A percentile compares a stretch with the other conserved stretches of the same genome.
Evolutionary conservation across 2,888 invertebrate genomes (phyloP).

Genomic region (Leptothorax acervorum): DNA sequence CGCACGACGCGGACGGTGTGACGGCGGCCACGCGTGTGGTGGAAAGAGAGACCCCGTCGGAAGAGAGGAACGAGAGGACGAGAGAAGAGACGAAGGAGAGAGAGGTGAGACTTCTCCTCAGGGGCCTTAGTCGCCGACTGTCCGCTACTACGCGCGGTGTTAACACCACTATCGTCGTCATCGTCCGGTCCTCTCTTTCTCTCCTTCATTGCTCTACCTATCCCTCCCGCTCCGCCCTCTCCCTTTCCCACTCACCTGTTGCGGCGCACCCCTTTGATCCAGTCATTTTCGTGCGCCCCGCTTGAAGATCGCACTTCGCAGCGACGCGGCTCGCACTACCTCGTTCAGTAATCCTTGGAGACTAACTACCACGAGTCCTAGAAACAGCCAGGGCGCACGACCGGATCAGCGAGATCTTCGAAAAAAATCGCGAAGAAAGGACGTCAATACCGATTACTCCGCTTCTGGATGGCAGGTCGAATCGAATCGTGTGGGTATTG

Average conservation of each 20-base stretch:
- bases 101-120: conserved; percentile 78
- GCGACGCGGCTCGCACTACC: conserved; percentile 13
- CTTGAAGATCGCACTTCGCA: conserved; percentile 8
- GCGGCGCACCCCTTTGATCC: conserved; percentile 64
- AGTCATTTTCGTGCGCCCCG: conserved; percentile 57
- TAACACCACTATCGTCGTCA: conserved; percentile 74
- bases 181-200: conserved; percentile 57
- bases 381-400: neutral
- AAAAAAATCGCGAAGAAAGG: conserved; percentile 3
- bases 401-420: neutral
- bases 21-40: conserved; percentile 68
- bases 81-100: conserved; percentile 76
- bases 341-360: conserved; percentile 7
- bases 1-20: conserved; percentile 64
- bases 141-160: conserved; percentile 81
- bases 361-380: conserved; percentile 33
- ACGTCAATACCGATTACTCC: neutral
- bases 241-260: conserved; percentile 76
- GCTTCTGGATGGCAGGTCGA: conserved; percentile 3
- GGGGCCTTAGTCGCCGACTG: conserved; percentile 80
- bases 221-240: conserved; percentile 35
- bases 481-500: neutral
- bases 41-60: conserved; percentile 60
- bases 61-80: conserved; percentile 68
- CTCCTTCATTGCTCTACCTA: conserved; percentile 41